These are phyloP conservation scores for Melanerpes formicivorus DNA, from an alignment of 2,113 vertebrate species.

Conservation along the genomic window DNA sequence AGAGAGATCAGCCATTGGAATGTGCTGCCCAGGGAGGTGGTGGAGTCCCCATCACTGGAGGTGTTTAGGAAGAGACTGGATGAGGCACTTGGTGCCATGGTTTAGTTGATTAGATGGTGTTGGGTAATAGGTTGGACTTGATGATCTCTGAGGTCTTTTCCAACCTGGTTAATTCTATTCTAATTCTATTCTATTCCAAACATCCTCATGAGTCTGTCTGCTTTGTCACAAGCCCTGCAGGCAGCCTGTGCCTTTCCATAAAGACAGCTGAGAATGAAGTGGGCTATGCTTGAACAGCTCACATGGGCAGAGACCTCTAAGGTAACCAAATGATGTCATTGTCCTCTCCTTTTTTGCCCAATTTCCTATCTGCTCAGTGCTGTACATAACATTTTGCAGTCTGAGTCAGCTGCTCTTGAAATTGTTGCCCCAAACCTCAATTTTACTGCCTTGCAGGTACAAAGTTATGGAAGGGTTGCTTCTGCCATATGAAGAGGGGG, in stretches of 20 bases:
- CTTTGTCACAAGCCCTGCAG: neutral
- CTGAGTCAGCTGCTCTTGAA: neutral
- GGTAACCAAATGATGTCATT: rapidly evolving
- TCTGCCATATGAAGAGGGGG: neutral
- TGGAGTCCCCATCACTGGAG: too few species aligned
- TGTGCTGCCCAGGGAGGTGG: too few species aligned
- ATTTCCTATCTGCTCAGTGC: neutral
- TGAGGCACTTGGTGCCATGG: too few species aligned
- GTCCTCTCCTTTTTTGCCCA: neutral
- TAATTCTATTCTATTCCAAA: neutral
- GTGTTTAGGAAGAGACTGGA: too few species aligned
- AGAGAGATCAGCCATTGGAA: too few species aligned
- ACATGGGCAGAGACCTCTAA: neutral
- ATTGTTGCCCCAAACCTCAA: neutral
- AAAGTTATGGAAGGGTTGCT: neutral
- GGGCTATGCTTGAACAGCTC: neutral
- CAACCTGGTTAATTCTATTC: too few species aligned
- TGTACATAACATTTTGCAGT: neutral
- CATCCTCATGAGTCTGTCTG: neutral
- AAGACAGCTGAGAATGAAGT: neutral
- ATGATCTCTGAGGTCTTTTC: too few species aligned
- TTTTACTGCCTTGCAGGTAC: neutral
- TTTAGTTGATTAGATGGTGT: too few species aligned
- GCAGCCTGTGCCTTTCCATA: neutral
- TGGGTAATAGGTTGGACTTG: too few species aligned